Conservation (phyloP, 2,888 invertebrate species). For the Pseudococcus longispinus region DNA sequence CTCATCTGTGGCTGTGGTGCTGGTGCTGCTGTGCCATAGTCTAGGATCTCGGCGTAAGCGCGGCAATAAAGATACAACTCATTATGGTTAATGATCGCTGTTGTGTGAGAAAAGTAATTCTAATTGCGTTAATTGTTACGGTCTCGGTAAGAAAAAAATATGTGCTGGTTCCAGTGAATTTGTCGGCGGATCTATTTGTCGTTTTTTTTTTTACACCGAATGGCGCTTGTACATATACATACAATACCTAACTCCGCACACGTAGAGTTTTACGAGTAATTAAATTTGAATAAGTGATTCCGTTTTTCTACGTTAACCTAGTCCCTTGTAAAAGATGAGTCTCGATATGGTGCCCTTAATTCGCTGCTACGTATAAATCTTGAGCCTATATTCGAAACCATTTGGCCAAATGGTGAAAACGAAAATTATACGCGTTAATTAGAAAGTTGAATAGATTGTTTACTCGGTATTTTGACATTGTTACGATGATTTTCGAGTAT, state of each 20-base stretch:
- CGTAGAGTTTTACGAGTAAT: background rate
- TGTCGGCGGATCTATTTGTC: background rate
- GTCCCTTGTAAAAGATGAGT: background rate
- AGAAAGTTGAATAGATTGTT: slow-evolving; percentile 34
- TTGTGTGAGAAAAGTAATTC: slow-evolving; percentile 49
- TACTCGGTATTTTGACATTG: background rate
- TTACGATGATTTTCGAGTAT: background rate
- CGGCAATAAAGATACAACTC: slow-evolving; percentile 45
- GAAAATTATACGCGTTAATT: slow-evolving; percentile 35
- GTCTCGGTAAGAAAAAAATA: background rate
- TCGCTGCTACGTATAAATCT: background rate
- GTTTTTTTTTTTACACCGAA: background rate
- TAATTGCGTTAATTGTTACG: slow-evolving; percentile 51
- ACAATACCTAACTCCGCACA: background rate
- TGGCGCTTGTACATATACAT: background rate
- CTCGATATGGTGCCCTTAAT: slow-evolving; percentile 28
- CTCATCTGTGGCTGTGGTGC: slow-evolving; percentile 9
- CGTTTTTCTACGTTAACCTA: background rate
- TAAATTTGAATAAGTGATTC: slow-evolving; percentile 11
- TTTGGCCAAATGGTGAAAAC: background rate
- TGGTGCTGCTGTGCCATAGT: background rate
- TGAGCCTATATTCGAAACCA: background rate
- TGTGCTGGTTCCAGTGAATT: background rate
- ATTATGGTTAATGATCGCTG: slow-evolving; percentile 43
- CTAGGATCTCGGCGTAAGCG: slow-evolving; percentile 37